Conservation (phyloP, 2,888 invertebrate genomes). For the Ophonus ardosiacus region DNA sequence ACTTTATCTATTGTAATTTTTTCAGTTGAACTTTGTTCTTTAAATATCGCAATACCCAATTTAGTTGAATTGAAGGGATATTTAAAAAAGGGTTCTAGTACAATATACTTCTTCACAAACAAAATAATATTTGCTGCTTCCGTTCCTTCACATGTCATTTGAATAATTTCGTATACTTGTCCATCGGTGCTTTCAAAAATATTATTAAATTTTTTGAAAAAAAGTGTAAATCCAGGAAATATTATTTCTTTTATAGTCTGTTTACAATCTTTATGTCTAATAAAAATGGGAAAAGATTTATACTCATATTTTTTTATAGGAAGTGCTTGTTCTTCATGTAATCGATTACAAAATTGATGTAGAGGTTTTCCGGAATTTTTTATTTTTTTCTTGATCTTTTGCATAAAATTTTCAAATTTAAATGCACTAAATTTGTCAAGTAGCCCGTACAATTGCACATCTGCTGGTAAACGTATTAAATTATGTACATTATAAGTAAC, state of each 20-base stretch:
- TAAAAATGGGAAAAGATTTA: not conserved
- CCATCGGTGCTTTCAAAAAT: not conserved
- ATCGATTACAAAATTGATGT: conserved; percentile 30
- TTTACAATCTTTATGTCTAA: not conserved
- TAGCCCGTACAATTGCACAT: conserved; percentile 66
- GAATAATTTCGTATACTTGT: not conserved
- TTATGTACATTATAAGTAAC: conserved; percentile 67
- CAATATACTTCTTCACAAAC: not conserved
- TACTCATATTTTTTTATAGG: not conserved
- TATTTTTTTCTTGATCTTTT: conserved; percentile 64
- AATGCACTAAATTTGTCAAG: conserved; percentile 68
- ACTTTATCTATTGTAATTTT: not conserved
- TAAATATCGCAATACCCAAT: not conserved
- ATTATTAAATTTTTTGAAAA: not conserved
- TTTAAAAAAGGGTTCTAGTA: not conserved
- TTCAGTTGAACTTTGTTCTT: not conserved
- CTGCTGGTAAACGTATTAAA: conserved; percentile 66
- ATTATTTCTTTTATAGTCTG: not conserved
- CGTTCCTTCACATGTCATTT: not conserved
- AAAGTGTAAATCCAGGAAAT: conserved; percentile 7
- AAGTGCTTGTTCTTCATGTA: not conserved
- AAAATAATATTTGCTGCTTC: not conserved
- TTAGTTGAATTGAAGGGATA: conserved; percentile 1
- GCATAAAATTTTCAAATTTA: conserved; percentile 66
- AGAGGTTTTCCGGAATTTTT: conserved; percentile 65